Base-by-base conservation (phyloP, 2,888 invertebrate genomes). In the Cheilosia vulpina region DNA sequence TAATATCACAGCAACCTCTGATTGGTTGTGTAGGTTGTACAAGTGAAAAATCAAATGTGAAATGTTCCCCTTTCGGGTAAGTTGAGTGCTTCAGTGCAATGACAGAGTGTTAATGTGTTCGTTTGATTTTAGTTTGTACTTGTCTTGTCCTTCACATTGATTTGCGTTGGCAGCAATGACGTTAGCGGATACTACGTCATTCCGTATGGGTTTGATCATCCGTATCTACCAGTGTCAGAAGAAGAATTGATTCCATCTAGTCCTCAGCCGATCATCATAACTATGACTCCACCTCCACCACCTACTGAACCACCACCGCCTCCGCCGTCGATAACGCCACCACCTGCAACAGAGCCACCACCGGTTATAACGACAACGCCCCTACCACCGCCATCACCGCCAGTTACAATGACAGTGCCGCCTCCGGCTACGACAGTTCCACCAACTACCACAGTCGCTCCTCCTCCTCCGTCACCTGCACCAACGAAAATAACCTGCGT, bases 61-160 rank as follows among this genome's bases (percentile, higher is more conserved):
- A 57, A 82, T 82, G 81, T 21, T 76, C 71, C 34, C 73, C 13
- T 41, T 75, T 31, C 68, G 41, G 27, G 83, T 84, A 65, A 79
- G 79, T 84, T 43, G 2, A 21, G n/a, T 13, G 1, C 4, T 50
- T 53, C 17, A 2, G 34, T 15, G 50, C 45, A 7, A 66, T 17
- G n/a, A 21, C 7, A 31, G 52, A 17, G 5, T 50, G 13, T 13
- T 21, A 27, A 19, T 17, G n/a, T 4, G 43, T 65, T 34, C 1
- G 38, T 57, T 75, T 17, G 31, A 9, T 68, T 69, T n/a, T 34
- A 84, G 83, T 31, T 69, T 65, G 19, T 41, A 55, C 7, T 84
- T 47, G 4, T 79, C 1, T 7, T 77, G 52, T 45, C 57, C 2
- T 27, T 84, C 17, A 9, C 38, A 15, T 21, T 66, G 9, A 50